Base-by-base conservation (phyloP, 2,888 invertebrate species). In the Drosophila paramelanica region DNA sequence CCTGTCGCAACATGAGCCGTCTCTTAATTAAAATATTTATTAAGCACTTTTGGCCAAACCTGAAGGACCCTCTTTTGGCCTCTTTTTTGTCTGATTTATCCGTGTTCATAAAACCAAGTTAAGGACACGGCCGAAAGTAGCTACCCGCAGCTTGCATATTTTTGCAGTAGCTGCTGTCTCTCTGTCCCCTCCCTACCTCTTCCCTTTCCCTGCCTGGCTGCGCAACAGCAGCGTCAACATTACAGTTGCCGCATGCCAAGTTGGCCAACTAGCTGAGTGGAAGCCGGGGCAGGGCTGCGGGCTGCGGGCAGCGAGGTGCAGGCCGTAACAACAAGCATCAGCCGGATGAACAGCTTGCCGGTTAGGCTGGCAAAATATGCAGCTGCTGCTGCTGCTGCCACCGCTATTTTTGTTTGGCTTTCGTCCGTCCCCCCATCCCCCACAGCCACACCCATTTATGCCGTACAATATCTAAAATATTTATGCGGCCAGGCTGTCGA, bases 211-310 rank as follows among this genome's bases (percentile, higher is more conserved):
- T 41, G 8, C 43, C 43, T 13, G 20, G 5, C 47, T 39, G 49
- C 41, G 83, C 79, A 81, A 87, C 87, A 87, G 81, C 86, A 72
- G 85, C 81, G 79, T 77, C 81, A 85, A 86, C 87, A 82, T 80
- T 79, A 79, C 87, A 85, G 67, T 79, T 82, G 79, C 81, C 81
- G 67, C 79, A 79, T 81, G 79, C 79, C 80, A 84, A 84, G 67
- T 83, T 81, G 76, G 79, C 82, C 79, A 85, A 83, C 82, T 78
- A 75, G 67, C 65, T 62, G 67, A 25, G 58, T 49, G 39, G 20
- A 41, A 20, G 42, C 49, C 42, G 13, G 50, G 8, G 14, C 31
- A 20, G 23, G 5, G 20, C n/a, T 38, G 10, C 3, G 14, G 3
- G 56, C 2, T 1, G 20, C 20, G 20, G 20, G 1, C 23, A 3